Base-by-base conservation (phyloP, 2,797 vertebrate species). In the Megalops cyprinoides region DNA sequence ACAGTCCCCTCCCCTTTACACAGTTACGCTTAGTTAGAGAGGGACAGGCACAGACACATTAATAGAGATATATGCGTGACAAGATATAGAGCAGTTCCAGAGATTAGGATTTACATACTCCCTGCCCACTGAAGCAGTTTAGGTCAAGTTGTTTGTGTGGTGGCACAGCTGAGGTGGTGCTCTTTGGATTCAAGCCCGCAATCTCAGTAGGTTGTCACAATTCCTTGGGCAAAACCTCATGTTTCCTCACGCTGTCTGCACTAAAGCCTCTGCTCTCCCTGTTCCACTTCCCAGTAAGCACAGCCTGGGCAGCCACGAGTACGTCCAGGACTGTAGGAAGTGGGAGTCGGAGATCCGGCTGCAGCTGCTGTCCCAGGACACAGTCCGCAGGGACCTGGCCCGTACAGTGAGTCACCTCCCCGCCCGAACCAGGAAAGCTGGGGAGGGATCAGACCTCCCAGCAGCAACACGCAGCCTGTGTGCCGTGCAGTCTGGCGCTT, bases 301-400 rank as follows among this genome's bases (percentile, higher is more conserved):
- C 92, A 96, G 96, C 82, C 91, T 99, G 48, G 98, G 98, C 89
- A 98, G 97, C 87, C 98, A 99, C 15, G 97, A 99, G 89, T 97
- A 99, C 58, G 95, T 99, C 91, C 98, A 99, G 93, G 97, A 94
- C 90, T 99, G 97, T 92, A 93, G 97, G 71, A 99, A 99, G 89
- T 99, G 97, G 97, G 98, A 99, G 86, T 91, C 92, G 1, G 98
- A 99, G 87, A 99, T 99, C 93, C 95, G 94, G 62, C 93, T 99
- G 77, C 98, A 98, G 84, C 96, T 99, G 0, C 92, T 99, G 84
- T 95, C 95, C 79, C 92, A 84, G 81, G 90, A 90, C 76, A 94
- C 93, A 78, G 93, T 99, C 83, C 96, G 94, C 86, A 92, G 95
- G 86, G 96, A 96, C 89, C 87, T 99, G 89, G 96, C 97, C 0